phyloP scores from a whole-genome alignment of 2,888 invertebrate species.

The Sinotaia quadrata region DNA sequence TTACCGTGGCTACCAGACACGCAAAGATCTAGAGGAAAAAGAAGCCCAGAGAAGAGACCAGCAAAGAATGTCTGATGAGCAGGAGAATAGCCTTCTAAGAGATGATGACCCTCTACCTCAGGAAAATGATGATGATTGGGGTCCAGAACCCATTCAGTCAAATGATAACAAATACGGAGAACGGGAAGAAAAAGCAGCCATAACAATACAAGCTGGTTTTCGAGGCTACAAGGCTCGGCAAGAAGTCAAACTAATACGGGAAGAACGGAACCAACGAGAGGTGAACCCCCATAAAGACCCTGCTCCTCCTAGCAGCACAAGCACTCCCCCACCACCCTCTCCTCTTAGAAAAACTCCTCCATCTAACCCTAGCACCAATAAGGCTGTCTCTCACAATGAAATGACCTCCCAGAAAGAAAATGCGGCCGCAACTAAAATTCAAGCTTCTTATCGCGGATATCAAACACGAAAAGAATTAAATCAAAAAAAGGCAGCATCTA shows the following conservation, averaged over 20 bases:
- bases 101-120: not conserved
- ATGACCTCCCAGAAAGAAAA: conserved; percentile 19
- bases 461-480: conserved; percentile 26
- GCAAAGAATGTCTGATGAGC: not conserved
- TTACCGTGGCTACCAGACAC: conserved; percentile 27
- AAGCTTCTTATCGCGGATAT: conserved; percentile 59
- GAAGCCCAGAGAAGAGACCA: not conserved
- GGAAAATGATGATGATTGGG: conserved; percentile 1
- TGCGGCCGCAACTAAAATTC: conserved; percentile 56
- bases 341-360: not conserved
- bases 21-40: conserved; percentile 17
- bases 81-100: not conserved
- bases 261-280: not conserved
- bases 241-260: conserved; percentile 18
- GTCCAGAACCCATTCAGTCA: not conserved
- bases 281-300: not conserved
- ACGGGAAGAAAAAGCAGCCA: conserved; percentile 22
- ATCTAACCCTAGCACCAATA: not conserved
- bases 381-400: not conserved
- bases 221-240: conserved; percentile 34
- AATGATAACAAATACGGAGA: not conserved
- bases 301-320: not conserved
- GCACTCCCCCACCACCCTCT: not conserved
- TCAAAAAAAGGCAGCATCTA: not conserved
- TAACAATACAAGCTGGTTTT: conserved; percentile 29